Base-by-base conservation (phyloP, 2,113 vertebrate genomes). In the Alligator sinensis region DNA sequence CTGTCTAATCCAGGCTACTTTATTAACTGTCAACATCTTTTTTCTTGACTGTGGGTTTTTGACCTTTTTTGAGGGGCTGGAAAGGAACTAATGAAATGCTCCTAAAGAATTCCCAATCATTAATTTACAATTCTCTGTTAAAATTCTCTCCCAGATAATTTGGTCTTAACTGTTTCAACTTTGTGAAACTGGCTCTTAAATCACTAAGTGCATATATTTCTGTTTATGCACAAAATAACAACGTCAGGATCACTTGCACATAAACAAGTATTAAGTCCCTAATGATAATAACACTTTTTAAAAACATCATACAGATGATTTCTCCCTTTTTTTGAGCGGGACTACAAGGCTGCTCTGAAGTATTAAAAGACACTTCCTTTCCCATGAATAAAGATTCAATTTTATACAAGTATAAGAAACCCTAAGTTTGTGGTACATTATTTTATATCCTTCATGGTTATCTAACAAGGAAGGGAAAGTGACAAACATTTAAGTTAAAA, bases 311-410 rank as follows among this genome's bases (percentile, higher is more conserved):
- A 47, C 47, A 47, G 7, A 47, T 47, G 47, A 47, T 47, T 47
- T 47, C 47, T 47, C 47, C 47, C 8, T 47, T 47, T 47, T 47
- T 47, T 47, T 47, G 24, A 47, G 86, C 61, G 77, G 90, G 94
- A 93, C 94, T 77, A 88, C 0, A 89, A 3, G 16, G 82, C 63
- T 74, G 83, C 15, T 91, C 58, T 57, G 38, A 93, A 90, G 30
- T 95, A 94, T 28, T 85, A 88, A 94, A 81, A 93, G 63, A 79
- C 63, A 15, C 22, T 88, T 80, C 86, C 62, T 54, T 89, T 84
- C 14, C 4, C 60, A 83, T 47, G 47, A 92, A 87, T 76, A 90
- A 94, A 90, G 93, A 85, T 21, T 54, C n/a, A n/a, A 74, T 77
- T 93, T 90, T 55, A 90, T 28, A 80, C 3, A 15, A 84, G 62